Evolutionary conservation across 1,140 invertebrate species (phyloP).

Genomic region (Drosophila sechellia): DNA sequence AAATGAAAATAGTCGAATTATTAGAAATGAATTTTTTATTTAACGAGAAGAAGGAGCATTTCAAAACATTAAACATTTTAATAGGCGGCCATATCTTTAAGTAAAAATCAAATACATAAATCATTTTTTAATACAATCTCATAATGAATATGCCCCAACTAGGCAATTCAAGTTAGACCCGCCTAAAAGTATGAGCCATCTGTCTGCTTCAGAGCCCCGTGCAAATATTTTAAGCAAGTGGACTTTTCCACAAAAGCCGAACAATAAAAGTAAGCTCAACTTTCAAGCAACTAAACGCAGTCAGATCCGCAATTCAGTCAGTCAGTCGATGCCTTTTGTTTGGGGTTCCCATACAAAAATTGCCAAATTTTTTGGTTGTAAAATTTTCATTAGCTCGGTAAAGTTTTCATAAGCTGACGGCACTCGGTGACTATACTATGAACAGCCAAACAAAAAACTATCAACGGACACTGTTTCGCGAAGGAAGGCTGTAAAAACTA

Average conservation of each 20-base stretch:
- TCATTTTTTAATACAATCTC: not conserved
- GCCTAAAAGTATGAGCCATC: conserved; percentile 10
- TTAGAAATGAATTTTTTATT: no score
- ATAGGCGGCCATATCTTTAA: no score
- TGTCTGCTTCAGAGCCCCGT: conserved; percentile 2
- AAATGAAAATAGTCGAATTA: not conserved
- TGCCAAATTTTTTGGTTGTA: conserved; percentile 32
- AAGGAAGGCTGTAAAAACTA: conserved; percentile 58
- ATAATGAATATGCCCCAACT: not conserved
- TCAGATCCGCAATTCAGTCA: conserved; percentile 44
- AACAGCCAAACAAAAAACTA: conserved; percentile 63
- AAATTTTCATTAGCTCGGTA: conserved; percentile 68
- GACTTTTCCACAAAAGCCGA: conserved; percentile 20
- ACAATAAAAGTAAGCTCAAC: conserved; percentile 53
- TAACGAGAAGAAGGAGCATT: no score
- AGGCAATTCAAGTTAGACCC: not conserved
- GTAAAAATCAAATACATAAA: not conserved
- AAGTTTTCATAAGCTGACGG: conserved; percentile 64
- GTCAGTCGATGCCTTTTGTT: conserved; percentile 45
- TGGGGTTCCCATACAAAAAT: conserved; percentile 16
- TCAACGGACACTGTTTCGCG: conserved; percentile 7
- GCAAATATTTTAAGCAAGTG: conserved; percentile 26
- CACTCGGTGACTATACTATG: conserved; percentile 14
- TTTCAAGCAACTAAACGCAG: conserved; percentile 52
- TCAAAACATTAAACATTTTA: no score